Percentiles rank a stretch among this genome's conserved stretches.
These are phyloP conservation scores for Rousettus leschenaultii DNA, from an alignment of 2,113 vertebrate genomes.

Conservation along the genomic window DNA sequence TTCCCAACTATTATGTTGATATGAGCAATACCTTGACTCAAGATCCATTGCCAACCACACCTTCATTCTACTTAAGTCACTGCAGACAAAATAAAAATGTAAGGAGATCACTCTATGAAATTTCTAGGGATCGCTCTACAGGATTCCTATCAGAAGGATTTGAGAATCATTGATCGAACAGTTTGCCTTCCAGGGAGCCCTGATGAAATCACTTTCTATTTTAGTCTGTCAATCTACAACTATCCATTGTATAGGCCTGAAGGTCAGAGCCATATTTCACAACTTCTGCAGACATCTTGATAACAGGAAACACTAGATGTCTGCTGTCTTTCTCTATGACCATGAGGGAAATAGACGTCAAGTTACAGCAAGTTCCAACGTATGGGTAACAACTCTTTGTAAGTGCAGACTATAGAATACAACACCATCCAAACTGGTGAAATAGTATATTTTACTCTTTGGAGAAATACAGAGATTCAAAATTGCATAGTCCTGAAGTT, in stretches of 20 bases:
- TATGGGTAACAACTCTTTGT: neutral
- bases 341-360: neutral
- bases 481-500: neutral
- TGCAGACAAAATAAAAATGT: neutral
- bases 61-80: neutral
- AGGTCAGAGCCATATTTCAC: neutral
- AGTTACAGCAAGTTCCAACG: neutral
- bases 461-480: neutral
- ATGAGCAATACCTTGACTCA: neutral
- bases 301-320: neutral
- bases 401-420: neutral
- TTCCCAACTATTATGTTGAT: neutral
- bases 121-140: too few species aligned
- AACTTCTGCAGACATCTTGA: neutral
- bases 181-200: neutral
- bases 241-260: neutral
- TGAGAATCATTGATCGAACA: neutral
- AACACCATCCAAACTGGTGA: neutral
- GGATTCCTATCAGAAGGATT: neutral
- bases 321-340: neutral
- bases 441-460: neutral
- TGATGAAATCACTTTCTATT: neutral
- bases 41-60: neutral
- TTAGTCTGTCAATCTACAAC: neutral
- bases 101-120: neutral